phyloP scores from a whole-genome alignment of 2,113 vertebrate genomes.

The Pyrgilauda ruficollis region DNA sequence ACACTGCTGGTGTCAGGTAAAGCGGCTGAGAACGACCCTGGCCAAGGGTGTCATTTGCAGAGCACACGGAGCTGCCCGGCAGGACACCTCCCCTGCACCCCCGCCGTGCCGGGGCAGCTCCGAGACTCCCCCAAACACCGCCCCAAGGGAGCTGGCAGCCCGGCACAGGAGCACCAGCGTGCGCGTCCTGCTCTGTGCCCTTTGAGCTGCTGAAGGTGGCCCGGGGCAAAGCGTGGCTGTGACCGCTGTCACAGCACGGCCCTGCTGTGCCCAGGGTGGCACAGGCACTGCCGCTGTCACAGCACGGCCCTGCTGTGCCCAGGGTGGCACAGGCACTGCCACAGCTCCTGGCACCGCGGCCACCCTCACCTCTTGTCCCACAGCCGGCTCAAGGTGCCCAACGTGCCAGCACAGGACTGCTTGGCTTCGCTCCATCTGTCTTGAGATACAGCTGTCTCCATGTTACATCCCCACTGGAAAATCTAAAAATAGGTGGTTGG shows the following conservation, averaged over 20 bases:
- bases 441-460: neutral
- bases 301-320: too few relatives aligned
- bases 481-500: slow-evolving; percentile 25
- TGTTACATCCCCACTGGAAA: neutral
- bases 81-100: rapidly evolving
- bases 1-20: neutral
- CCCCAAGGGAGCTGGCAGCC: too few relatives aligned
- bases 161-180: neutral
- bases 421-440: neutral
- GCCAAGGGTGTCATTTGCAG: rapidly evolving
- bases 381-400: neutral
- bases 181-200: neutral
- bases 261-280: too few relatives aligned
- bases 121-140: neutral
- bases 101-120: neutral
- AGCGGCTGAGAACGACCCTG: rapidly evolving
- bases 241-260: neutral
- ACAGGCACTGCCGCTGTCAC: too few relatives aligned
- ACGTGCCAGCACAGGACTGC: rapidly evolving
- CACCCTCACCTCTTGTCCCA: rapidly evolving
- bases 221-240: rapidly evolving
- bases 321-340: neutral
- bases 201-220: rapidly evolving
- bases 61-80: neutral
- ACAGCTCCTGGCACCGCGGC: neutral